A percentile compares a stretch with the other conserved stretches of the same genome.
Evolutionary conservation across 1,140 invertebrate genomes (phyloP).

Genomic region (Trichomalopsis sarcophagae): DNA sequence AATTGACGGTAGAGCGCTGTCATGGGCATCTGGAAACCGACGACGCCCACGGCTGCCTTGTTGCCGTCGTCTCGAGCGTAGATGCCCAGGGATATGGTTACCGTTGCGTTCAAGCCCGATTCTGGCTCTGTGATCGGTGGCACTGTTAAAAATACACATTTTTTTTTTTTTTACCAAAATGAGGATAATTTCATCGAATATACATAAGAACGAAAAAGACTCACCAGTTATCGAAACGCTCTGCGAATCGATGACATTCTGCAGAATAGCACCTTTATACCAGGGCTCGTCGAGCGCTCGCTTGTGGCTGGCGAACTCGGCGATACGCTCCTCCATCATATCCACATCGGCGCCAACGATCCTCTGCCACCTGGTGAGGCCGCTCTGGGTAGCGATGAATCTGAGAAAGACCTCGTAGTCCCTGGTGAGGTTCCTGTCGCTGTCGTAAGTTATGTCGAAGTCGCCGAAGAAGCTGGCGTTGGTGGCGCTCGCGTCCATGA

Average conservation of each 20-base stretch:
- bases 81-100: conserved; percentile 90
- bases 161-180: neutral
- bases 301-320: conserved; percentile 61
- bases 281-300: conserved; percentile 92
- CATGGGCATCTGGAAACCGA: conserved; percentile 89
- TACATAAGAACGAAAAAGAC: neutral
- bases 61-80: conserved; percentile 86
- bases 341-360: neutral
- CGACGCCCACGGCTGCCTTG: conserved; percentile 90
- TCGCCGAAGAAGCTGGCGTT: conserved; percentile 81
- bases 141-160: conserved; percentile 75
- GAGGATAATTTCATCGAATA: too few relatives aligned
- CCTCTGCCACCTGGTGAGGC: conserved; percentile 87
- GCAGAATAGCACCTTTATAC: conserved; percentile 93
- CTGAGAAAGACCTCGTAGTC: conserved; percentile 82
- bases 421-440: conserved; percentile 72
- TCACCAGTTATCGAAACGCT: conserved; percentile 69
- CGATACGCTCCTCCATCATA: conserved; percentile 20
- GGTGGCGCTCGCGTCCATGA: conserved; percentile 91
- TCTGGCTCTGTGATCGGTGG: conserved; percentile 77
- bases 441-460: conserved; percentile 60
- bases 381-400: conserved; percentile 92
- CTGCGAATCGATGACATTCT: conserved; percentile 84
- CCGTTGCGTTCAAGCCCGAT: conserved; percentile 74
- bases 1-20: conserved; percentile 80